Evolutionary conservation across 1,140 invertebrate species (phyloP).

Genomic region (Cecropterus lyciades): DNA sequence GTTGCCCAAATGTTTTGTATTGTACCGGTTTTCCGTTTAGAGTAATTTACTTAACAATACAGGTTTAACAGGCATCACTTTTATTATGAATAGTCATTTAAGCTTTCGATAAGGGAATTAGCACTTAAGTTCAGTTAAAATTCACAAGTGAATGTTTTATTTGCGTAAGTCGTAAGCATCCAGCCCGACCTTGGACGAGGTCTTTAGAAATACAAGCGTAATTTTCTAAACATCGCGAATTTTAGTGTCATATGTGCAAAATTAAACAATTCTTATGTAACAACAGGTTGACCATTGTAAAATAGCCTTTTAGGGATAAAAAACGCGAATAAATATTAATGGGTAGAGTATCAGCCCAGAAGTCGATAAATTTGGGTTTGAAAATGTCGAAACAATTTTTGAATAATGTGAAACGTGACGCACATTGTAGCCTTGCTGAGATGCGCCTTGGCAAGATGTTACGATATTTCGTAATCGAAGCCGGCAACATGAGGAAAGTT

Average conservation of each 20-base stretch:
- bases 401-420: slow-evolving; percentile 78
- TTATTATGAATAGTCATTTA: background rate
- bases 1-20: too few relatives aligned
- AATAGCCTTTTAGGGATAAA: slow-evolving; percentile 46
- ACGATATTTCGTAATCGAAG: slow-evolving; percentile 72
- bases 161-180: background rate
- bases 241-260: background rate
- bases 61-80: background rate
- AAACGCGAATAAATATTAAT: slow-evolving; percentile 66
- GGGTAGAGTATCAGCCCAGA: slow-evolving; percentile 43
- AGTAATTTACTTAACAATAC: background rate
- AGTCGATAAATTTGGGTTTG: slow-evolving; percentile 63
- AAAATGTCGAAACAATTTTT: slow-evolving; percentile 71
- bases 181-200: too few relatives aligned
- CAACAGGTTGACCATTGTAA: slow-evolving; percentile 21
- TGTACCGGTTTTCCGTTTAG: background rate
- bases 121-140: slow-evolving; percentile 15
- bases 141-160: slow-evolving; percentile 17
- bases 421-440: slow-evolving; percentile 69
- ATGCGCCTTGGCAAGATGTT: slow-evolving; percentile 51
- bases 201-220: background rate
- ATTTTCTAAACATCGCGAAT: background rate
- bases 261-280: slow-evolving; percentile 15
- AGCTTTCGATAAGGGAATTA: slow-evolving; percentile 19
- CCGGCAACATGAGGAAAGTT: slow-evolving; percentile 41